Base-by-base conservation (phyloP, 2,888 invertebrate genomes). In the Antitype chi region DNA sequence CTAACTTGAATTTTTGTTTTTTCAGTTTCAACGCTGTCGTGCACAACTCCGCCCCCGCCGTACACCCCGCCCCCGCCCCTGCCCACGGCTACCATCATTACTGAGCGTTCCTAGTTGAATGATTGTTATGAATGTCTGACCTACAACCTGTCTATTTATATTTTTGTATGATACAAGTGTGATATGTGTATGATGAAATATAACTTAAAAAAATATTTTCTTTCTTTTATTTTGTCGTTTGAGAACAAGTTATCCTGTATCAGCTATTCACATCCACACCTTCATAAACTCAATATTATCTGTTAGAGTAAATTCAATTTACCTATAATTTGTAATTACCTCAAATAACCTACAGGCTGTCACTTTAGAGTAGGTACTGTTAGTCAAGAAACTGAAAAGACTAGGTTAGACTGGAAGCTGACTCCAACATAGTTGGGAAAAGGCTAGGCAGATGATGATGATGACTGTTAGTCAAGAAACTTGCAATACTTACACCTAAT, bases 11-110 rank as follows among this genome's bases (percentile, higher is more conserved):
- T 13, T 70, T 69, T 64, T 78, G 1, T 76, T 23, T 74, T 70
- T 93, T 74, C 92, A 96, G 96, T 83, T 97, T 97, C 93, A 96
- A 96, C 93, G 97, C 97, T 17, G 94, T 96, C 23, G 96, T 96
- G 28, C 95, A 95, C 92, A 96, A 95, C 92, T 92, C 95, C 43
- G 95, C 92, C 68, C 95, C 95, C 57, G 90, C 93, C 2, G 91
- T 94, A 28, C 96, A 96, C 82, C 93, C 93, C 53, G 93, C 93
- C 57, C 93, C 93, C 55, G 93, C 93, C 62, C 93, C 93, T 80
- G 91, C 87, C 76, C 87, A 88, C 38, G 87, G 62, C 60, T 91
- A 94, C 90, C 92, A 94, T 80, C 93, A 94, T 81, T 92, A 93
- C 87, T 93, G 82, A 92, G 70, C 55, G 32, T 63, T 60, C 23